Base-by-base conservation (phyloP, 2,113 vertebrate genomes). In the Chaenocephalus aceratus region DNA sequence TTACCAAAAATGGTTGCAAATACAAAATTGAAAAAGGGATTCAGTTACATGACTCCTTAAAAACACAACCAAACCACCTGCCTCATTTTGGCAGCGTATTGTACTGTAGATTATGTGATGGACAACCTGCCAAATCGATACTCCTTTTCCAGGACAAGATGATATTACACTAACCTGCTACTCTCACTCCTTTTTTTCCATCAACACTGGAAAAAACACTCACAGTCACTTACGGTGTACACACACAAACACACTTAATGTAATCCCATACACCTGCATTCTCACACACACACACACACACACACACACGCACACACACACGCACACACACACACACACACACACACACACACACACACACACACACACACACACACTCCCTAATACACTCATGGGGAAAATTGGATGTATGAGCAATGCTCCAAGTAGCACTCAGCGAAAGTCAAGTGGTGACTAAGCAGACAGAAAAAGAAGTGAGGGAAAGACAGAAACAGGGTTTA, bases 371-470 rank as follows among this genome's bases (percentile, higher is more conserved):
- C 66, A 66, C 66, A 62, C 61, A 61, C 61, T 21, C 53, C 2
- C 49, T 48, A 45, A 15, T 13, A 36, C 23, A 65, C 36, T 10
- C n/a, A 30, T 7, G 2, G 21, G 71, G 70, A 59, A 72, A 79
- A 77, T 75, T 52, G 26, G 2, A 78, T 56, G 66, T 83, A 64
- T 73, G 9, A 79, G 74, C 41, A 14, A 8, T 12, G 54, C 76
- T 83, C 63, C 56, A 56, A 60, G 76, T 5, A 41, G 78, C 79
- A 85, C 73, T 75, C 66, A 36, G 49, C 54, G 73, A 66, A 75
- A 89, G 65, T 77, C 53, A 59, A 76, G 60, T 66, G 34, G 65
- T 83, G 90, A 89, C 77, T 87, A 82, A 90, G 89, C 87, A 86
- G 41, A 23, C 58, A 58, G 73, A 72, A 30, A 59, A 30, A 59